Percentiles rank a stretch among this genome's conserved stretches.
phyloP scores from a whole-genome alignment of 2,113 vertebrate genomes.

The Cavia aperea region DNA sequence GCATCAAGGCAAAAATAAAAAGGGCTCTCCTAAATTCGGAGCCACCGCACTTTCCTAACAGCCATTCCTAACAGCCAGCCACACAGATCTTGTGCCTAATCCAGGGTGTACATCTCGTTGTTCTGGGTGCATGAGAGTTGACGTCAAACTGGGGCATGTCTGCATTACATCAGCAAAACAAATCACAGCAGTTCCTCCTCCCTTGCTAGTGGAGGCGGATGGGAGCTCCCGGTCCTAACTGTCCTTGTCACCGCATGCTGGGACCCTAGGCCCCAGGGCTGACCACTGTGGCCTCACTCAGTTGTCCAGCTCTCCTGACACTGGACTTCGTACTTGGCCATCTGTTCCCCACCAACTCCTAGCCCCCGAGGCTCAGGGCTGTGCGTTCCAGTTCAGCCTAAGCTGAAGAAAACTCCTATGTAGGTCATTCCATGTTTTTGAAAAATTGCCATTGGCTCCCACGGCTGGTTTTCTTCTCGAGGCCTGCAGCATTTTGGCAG shows the following conservation, averaged over 20 bases:
- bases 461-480: conserved; percentile 29
- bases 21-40: conserved; percentile 36
- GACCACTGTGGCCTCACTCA: background rate
- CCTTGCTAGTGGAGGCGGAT: background rate
- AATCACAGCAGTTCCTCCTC: conserved; percentile 77
- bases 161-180: conserved; percentile 82
- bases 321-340: conserved; percentile 5
- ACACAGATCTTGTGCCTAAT: conserved; percentile 85
- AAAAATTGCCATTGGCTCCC: conserved; percentile 5
- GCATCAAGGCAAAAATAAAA: background rate
- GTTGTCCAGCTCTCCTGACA: background rate
- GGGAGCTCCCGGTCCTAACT: background rate
- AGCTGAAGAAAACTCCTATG: conserved; percentile 24
- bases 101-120: conserved; percentile 76
- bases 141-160: conserved; percentile 77
- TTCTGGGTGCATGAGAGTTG: conserved; percentile 79
- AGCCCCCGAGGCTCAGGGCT: conserved; percentile 38
- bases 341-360: conserved; percentile 32
- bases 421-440: conserved; percentile 27
- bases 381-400: background rate
- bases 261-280: fast-evolving
- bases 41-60: conserved; percentile 44
- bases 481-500: conserved; percentile 13
- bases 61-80: conserved; percentile 64
- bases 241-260: background rate